Evolutionary conservation across 2,888 invertebrate genomes (phyloP), one percentile per base, ranked within the genome.

Genomic region (Nineta flava): DNA sequence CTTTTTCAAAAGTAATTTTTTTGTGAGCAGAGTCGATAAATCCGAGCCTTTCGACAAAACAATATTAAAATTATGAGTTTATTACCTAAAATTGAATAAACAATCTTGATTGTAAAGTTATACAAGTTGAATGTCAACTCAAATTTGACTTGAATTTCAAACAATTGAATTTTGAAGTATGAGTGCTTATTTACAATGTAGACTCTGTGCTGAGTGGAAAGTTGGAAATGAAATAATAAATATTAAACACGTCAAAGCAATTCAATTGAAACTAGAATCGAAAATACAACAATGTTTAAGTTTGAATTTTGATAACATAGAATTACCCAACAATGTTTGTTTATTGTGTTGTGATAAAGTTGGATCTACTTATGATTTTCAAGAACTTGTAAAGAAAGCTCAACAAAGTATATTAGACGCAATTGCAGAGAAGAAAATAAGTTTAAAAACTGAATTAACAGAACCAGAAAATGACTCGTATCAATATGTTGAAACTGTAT

Each of bases 261-360:
- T 49, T 40, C 49, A 53, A 41, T 51, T 59, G 43, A 61, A 61
- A 21, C 57, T 65, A 49, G 54, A 59, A 16, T 55, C 57, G 31
- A 62, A 61, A 55, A 62, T 66, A 47, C 58, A 61, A 43, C 60
- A 62, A 41, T 60, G 67, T 52, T 68, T 67, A 53, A 61, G 64
- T 55, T 56, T 68, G 21, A 63, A 61, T 57, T 59, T 68, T 45
- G 57, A 55, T 21, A 57, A 57, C 12, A 51, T 67, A 54, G 57
- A 57, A 53, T 56, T 68, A 43, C 65, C 67, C 2, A 60, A 61
- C 13, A 57, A 58, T 48, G 58, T 65, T n/a, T 68, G 68, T 52
- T 56, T 58, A 15, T 54, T 59, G 12, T 68, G 68, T 57, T 60
- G 60, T 49, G 62, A 65, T 51, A 62, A 60, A 48, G 65, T 66